Percentiles rank a stretch among this genome's conserved stretches.
phyloP scores from a whole-genome alignment of 2,113 vertebrate species.

The Globicephala melas region DNA sequence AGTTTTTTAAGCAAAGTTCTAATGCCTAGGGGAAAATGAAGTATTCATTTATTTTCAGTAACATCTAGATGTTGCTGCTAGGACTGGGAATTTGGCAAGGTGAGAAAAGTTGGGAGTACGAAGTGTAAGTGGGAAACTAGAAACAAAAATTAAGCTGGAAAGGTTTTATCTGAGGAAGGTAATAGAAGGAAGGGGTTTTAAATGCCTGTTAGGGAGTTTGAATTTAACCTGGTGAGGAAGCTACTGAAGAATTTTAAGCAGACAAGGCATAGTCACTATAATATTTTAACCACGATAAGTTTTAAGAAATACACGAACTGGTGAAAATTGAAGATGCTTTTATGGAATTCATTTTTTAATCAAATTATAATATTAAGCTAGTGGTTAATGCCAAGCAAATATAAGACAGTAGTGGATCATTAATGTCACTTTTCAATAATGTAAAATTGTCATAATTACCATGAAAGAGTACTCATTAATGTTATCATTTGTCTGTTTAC shows the following conservation, averaged over 20 bases:
- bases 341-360: constrained; percentile 24
- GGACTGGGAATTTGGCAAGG: neutral
- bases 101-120: neutral
- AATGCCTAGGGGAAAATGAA: neutral
- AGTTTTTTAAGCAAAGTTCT: neutral
- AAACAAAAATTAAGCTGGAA: neutral
- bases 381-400: neutral
- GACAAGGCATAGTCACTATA: neutral
- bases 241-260: neutral
- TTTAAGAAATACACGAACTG: neutral
- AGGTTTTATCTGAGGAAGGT: neutral
- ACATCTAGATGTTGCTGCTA: neutral
- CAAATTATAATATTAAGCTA: constrained; percentile 29
- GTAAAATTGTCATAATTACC: neutral
- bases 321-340: neutral
- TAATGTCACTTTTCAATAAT: constrained; percentile 9
- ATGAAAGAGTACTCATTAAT: neutral
- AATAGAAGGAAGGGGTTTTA: neutral
- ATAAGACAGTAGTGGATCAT: neutral
- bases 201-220: neutral
- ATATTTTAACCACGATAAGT: neutral
- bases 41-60: neutral
- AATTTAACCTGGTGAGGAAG: neutral
- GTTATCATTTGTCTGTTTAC: neutral
- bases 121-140: neutral